Base-by-base conservation (phyloP, 1,140 invertebrate species). In the Drosophila mojavensis region DNA sequence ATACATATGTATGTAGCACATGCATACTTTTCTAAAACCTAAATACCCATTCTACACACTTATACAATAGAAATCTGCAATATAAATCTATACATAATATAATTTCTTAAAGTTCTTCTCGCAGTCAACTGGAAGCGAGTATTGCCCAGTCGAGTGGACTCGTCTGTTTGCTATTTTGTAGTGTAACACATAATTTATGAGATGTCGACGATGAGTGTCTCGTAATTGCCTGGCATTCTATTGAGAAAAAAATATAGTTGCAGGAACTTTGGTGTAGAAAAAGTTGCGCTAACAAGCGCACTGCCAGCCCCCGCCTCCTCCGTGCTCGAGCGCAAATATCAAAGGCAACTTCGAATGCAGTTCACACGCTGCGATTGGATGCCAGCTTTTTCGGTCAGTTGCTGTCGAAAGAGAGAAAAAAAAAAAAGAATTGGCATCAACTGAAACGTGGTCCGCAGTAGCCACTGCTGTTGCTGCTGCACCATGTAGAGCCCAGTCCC, bases 251-350 rank as follows among this genome's bases (percentile, higher is more conserved):
- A 81, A 75, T 62, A 76, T 73, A 78, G 67, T 88, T 62, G 71
- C 83, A 86, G 82, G 83, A 88, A 76, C 75, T 82, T 79, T 67
- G 75, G 70, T 67, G 79, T 17, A 86, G 71, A 81, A 77, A 76
- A 79, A 78, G 79, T 88, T 74, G 61, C 69, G 67, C 80, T 88
- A 88, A 88, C 84, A 89, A 88, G 83, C 83, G 63, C 61, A 64
- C 73, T 78, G 66, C 77, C 80, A n/a, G 20, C 36, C 26, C n/a
- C 43, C 20, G 15, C 30, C 33, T 39, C 24, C 17, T 15, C 33
- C 10, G 0, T 39, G 36, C 11, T 15, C 66, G 54, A 76, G 71
- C 75, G 72, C 74, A 86, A 86, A 89, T 88, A 88, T 89, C 84
- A 88, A 88, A 88, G 84, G 83, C 79, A 71, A 63, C 64, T 56